phyloP scores from a whole-genome alignment of 2,113 vertebrate species.

The Zapus hudsonius region DNA sequence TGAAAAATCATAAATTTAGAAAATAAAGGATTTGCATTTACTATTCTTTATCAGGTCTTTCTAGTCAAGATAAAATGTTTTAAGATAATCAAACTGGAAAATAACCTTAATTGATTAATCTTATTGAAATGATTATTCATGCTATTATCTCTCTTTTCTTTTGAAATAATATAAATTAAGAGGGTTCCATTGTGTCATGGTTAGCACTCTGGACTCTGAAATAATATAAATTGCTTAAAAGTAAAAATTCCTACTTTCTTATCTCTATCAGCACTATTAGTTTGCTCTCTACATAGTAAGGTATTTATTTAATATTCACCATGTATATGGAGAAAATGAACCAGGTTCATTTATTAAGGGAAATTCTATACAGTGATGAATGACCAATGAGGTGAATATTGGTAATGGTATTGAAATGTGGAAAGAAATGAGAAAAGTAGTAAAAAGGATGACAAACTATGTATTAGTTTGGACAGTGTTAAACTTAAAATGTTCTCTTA shows the following conservation, averaged over 20 bases:
- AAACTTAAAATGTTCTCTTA: neutral
- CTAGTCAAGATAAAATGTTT: neutral
- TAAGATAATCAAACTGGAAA: conserved; percentile 23
- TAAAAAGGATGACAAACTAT: neutral
- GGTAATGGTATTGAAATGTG: neutral
- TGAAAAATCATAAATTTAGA: conserved; percentile 30
- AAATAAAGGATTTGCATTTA: conserved; percentile 51
- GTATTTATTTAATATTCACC: conserved; percentile 31
- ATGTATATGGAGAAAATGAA: conserved; percentile 9
- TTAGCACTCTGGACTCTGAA: too few species aligned
- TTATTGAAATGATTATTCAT: conserved; percentile 45
- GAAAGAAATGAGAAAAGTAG: neutral
- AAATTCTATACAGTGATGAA: conserved; percentile 30
- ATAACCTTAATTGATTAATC: conserved; percentile 19
- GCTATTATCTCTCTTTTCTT: conserved; percentile 30
- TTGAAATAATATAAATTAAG: conserved; percentile 5
- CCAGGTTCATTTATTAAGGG: neutral
- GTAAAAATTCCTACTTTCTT: neutral
- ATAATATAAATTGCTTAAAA: conserved; percentile 33
- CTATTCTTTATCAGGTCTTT: conserved; percentile 47
- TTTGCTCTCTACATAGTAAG: neutral
- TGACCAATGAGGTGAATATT: neutral
- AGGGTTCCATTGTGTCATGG: too few species aligned
- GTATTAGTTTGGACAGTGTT: neutral
- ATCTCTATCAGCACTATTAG: neutral